Evolutionary conservation across 2,888 invertebrate genomes (phyloP).

Genomic region (Polyommatus icarus): DNA sequence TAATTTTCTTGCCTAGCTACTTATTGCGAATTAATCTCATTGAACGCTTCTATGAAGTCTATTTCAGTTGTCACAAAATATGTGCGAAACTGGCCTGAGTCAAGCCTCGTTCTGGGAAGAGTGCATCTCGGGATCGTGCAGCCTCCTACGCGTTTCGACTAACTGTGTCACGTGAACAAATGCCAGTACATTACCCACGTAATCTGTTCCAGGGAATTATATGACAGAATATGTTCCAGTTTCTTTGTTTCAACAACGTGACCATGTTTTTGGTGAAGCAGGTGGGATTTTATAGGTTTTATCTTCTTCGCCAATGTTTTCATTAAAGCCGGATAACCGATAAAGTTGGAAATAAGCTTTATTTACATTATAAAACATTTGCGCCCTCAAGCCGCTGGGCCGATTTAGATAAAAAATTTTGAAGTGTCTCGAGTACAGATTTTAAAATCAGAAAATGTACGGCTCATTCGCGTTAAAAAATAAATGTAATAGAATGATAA

Average conservation of each 20-base stretch:
- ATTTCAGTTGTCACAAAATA: conserved; percentile 4
- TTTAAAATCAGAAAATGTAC: background rate
- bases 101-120: conserved; percentile 27
- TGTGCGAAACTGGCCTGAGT: conserved; percentile 19
- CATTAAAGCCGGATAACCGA: too few relatives aligned
- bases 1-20: background rate
- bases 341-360: too few relatives aligned
- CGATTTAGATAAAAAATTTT: too few relatives aligned
- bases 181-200: background rate
- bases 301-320: too few relatives aligned
- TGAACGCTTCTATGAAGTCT: conserved; percentile 6
- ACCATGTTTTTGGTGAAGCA: background rate
- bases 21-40: background rate
- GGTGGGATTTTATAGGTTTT: too few relatives aligned
- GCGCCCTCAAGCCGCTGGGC: too few relatives aligned
- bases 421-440: too few relatives aligned
- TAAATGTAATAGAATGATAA: background rate
- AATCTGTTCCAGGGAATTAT: background rate
- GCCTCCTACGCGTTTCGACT: conserved; percentile 25
- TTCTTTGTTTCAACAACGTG: background rate
- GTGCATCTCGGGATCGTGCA: background rate
- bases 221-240: background rate
- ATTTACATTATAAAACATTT: too few relatives aligned
- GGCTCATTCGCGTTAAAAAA: background rate
- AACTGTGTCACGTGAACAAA: conserved; percentile 19